A percentile compares a stretch with the other conserved stretches of the same genome.
Conservation (phyloP, 2,113 vertebrate genomes). For the Chloebia gouldiae region DNA sequence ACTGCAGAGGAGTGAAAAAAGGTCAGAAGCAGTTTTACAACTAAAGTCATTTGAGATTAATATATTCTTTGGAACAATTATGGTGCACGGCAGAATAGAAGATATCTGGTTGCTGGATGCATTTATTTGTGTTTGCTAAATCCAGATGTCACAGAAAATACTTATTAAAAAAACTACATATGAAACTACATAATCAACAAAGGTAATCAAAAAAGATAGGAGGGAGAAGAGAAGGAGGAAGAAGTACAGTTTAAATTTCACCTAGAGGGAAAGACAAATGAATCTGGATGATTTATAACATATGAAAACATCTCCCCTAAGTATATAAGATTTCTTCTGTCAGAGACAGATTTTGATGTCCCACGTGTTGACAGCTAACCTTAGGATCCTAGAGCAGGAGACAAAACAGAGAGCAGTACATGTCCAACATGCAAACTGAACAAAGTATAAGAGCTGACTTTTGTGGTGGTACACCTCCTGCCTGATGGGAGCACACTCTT, state of each 20-base stretch:
- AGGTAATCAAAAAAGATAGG: not conserved
- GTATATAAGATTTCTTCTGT: not conserved
- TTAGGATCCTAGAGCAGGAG: not conserved
- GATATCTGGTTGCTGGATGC: not conserved
- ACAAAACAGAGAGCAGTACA: not conserved
- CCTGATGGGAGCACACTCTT: not conserved
- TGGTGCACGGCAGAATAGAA: not conserved
- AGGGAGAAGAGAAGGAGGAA: not conserved
- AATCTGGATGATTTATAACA: not conserved
- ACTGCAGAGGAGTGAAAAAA: not conserved
- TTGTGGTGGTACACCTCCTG: accelerated
- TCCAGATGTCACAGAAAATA: not conserved
- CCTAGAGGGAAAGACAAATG: not conserved
- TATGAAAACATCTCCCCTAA: not conserved
- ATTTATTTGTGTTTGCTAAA: slow-evolving; percentile 1
- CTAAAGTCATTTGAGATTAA: not conserved
- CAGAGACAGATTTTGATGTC: not conserved
- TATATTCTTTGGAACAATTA: not conserved
- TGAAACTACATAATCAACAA: not conserved
- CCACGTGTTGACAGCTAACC: not conserved
- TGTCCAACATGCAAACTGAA: not conserved
- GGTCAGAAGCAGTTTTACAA: not conserved
- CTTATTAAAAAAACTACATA: not conserved
- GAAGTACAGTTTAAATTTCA: not conserved
- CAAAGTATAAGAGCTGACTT: not conserved